A percentile compares a stretch with the other conserved stretches of the same genome.
These are phyloP conservation scores for Neodiprion fabricii DNA, from an alignment of 1,140 invertebrate genomes.

Conservation along the genomic window DNA sequence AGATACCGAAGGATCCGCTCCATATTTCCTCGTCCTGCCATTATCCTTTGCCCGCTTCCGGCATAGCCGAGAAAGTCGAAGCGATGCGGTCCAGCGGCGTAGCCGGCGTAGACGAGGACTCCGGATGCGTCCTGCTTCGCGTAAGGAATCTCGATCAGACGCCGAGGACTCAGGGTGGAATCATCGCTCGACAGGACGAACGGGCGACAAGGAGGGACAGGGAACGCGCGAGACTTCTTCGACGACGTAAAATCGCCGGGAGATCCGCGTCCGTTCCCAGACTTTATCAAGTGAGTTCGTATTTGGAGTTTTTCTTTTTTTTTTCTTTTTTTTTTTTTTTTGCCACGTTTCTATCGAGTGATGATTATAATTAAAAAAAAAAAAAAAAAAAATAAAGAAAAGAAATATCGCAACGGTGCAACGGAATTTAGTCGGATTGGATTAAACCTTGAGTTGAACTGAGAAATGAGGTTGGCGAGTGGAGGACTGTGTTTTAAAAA, in stretches of 20 bases:
- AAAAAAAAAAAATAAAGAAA: too few species aligned
- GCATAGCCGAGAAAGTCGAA: slow-evolving; percentile 27
- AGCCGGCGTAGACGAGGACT: slow-evolving; percentile 41
- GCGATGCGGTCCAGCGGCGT: slow-evolving; percentile 42
- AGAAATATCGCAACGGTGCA: too few species aligned
- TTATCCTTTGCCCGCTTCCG: neutral
- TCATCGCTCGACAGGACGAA: slow-evolving; percentile 42
- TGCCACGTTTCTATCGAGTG: too few species aligned
- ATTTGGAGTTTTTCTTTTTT: too few species aligned
- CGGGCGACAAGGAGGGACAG: slow-evolving; percentile 54
- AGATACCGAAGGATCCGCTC: neutral
- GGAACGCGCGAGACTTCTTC: slow-evolving; percentile 50
- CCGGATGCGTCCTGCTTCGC: slow-evolving; percentile 49
- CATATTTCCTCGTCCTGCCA: too few species aligned
- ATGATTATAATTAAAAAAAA: too few species aligned
- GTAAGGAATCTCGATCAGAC: slow-evolving; percentile 44
- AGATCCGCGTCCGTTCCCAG: slow-evolving; percentile 55
- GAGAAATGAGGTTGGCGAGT: too few species aligned
- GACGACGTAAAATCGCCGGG: slow-evolving; percentile 50
- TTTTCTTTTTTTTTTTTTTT: too few species aligned
- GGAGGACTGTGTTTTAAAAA: too few species aligned
- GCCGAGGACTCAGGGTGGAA: slow-evolving; percentile 20
- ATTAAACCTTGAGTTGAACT: too few species aligned
- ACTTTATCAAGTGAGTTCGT: slow-evolving; percentile 49
- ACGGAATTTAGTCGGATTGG: too few species aligned